A percentile compares a stretch with the other conserved stretches of the same genome.
Conservation (phyloP, 2,888 invertebrate species). For the Melanostoma mellinum region DNA sequence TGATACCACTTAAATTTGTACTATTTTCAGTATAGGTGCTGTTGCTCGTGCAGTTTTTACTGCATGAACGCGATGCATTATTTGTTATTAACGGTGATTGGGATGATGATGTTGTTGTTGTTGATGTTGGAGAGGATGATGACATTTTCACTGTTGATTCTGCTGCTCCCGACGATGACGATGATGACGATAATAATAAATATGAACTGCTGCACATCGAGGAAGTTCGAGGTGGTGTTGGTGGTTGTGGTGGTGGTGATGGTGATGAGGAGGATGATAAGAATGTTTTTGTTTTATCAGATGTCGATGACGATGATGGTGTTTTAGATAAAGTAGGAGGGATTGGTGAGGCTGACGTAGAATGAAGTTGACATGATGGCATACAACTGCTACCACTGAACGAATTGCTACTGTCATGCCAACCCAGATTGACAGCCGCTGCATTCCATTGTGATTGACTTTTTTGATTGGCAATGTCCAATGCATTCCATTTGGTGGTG, state of each 20-base stretch:
- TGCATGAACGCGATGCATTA: constrained; percentile 55
- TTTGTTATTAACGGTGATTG: constrained; percentile 43
- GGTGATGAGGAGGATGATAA: constrained; percentile 6
- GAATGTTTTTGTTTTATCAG: constrained; percentile 17
- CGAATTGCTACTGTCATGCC: constrained; percentile 44
- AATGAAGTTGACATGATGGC: constrained; percentile 61
- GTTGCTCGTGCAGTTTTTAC: constrained; percentile 22
- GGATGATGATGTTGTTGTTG: constrained; percentile 28
- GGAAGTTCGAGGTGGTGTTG: constrained; percentile 20
- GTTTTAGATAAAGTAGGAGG: constrained; percentile 47
- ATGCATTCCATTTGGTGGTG: constrained; percentile 48
- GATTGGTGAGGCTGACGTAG: constrained; percentile 51
- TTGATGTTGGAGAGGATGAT: constrained; percentile 16
- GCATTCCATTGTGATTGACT: constrained; percentile 64
- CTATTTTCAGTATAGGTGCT: constrained; percentile 32
- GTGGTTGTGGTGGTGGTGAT: constrained; percentile 9
- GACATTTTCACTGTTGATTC: constrained; percentile 33
- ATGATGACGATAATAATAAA: constrained; percentile 40
- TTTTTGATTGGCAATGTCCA: constrained; percentile 53
- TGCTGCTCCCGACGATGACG: constrained; percentile 12
- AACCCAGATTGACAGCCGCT: constrained; percentile 40
- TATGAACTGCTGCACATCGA: constrained; percentile 23
- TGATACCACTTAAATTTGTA: constrained; percentile 51
- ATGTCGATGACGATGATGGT: constrained; percentile 40
- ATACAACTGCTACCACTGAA: constrained; percentile 37